Evolutionary conservation across 1,140 invertebrate genomes (phyloP).

Genomic region (Heliconius melpomene): DNA sequence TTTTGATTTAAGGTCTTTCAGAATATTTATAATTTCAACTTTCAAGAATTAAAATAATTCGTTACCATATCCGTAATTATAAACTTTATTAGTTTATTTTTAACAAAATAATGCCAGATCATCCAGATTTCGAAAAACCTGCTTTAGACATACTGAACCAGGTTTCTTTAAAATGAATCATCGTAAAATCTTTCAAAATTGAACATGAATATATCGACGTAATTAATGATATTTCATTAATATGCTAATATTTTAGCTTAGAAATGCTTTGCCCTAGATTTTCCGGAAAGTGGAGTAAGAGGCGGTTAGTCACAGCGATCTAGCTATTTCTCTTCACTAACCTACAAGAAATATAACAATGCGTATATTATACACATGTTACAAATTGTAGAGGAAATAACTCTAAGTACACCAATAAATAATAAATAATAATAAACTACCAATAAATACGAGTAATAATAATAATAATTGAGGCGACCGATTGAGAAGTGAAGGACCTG

Average conservation of each 20-base stretch:
- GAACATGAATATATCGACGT: neutral
- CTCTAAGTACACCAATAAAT: neutral
- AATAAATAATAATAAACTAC: neutral
- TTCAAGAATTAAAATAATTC: no score
- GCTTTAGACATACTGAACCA: no score
- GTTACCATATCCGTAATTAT: no score
- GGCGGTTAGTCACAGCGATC: neutral
- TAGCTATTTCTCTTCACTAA: neutral
- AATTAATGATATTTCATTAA: neutral
- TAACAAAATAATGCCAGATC: no score
- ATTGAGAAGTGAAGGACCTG: no score
- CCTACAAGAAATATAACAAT: neutral
- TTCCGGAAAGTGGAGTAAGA: slow-evolving; percentile 9
- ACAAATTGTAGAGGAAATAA: neutral
- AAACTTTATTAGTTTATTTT: no score
- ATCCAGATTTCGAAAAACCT: no score
- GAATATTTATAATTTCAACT: no score
- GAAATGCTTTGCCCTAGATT: slow-evolving; percentile 6
- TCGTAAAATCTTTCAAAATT: neutral
- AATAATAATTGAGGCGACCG: no score
- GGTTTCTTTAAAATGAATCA: neutral
- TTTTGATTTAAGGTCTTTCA: no score
- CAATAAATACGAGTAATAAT: no score
- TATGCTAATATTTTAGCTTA: slow-evolving; percentile 7
- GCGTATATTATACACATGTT: slow-evolving; percentile 1